Conservation (phyloP, 2,113 vertebrate species). For the Notechis scutatus region DNA sequence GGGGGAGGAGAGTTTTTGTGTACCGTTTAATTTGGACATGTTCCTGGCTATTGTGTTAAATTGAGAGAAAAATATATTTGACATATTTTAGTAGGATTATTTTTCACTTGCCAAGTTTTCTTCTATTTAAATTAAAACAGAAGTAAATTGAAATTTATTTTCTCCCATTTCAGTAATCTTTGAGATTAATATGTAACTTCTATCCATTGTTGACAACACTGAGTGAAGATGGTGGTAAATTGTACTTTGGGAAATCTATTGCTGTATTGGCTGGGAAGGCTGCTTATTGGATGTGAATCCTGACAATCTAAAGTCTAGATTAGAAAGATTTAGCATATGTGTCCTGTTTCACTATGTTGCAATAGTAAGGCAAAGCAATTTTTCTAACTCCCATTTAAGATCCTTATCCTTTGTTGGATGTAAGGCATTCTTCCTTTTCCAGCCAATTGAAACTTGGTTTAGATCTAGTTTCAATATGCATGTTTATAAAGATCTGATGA, state of each 20-base stretch:
- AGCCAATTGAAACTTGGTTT: not conserved
- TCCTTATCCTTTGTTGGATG: not conserved
- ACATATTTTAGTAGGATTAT: not conserved
- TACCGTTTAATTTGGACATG: not conserved
- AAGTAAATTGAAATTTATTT: not conserved
- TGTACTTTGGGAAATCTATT: not conserved
- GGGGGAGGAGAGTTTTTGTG: not conserved
- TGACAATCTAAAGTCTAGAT: not conserved
- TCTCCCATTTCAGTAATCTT: not conserved
- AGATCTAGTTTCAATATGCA: not conserved
- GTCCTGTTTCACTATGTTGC: not conserved
- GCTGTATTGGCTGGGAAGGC: not conserved
- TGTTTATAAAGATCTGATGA: not conserved
- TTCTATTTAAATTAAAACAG: not conserved
- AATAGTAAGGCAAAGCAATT: not conserved
- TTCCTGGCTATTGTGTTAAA: not conserved
- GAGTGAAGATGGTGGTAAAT: not conserved
- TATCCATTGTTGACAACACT: not conserved
- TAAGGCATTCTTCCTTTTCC: not conserved
- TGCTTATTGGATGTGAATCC: not conserved
- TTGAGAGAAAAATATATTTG: not conserved
- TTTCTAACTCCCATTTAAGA: not conserved
- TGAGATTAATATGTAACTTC: not conserved
- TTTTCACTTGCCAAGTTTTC: not conserved
- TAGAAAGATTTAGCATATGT: not conserved